Percentiles rank a stretch among this genome's conserved stretches.
Conservation (phyloP, 2,113 vertebrate genomes). For the Sylvia atricapilla region DNA sequence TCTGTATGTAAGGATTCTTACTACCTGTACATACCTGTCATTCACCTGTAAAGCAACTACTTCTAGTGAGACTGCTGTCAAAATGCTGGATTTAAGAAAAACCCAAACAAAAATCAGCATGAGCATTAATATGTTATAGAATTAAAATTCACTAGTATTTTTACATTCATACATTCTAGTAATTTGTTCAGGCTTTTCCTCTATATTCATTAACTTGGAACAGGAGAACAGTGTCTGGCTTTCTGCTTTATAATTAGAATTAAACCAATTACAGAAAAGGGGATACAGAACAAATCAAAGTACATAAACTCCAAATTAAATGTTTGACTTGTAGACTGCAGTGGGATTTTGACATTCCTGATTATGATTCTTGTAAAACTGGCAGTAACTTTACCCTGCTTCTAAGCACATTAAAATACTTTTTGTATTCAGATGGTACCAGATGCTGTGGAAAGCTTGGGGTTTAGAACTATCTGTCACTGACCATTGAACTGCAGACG, state of each 20-base stretch:
- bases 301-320: neutral
- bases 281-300: neutral
- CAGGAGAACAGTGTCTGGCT: neutral
- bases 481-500: neutral
- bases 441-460: neutral
- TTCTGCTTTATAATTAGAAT: neutral
- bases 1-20: neutral
- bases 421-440: neutral
- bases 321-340: neutral
- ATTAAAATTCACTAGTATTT: neutral
- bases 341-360: neutral
- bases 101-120: neutral
- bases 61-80: neutral
- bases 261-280: neutral
- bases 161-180: neutral
- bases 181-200: neutral
- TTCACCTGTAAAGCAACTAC: accelerated
- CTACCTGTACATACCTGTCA: neutral
- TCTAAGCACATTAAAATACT: neutral
- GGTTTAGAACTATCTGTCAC: neutral
- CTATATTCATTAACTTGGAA: neutral
- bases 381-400: neutral
- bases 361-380: neutral
- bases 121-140: neutral
- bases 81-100: neutral